These are phyloP conservation scores for Tapirus indicus DNA, from an alignment of 2,797 vertebrate genomes.

Conservation along the genomic window DNA sequence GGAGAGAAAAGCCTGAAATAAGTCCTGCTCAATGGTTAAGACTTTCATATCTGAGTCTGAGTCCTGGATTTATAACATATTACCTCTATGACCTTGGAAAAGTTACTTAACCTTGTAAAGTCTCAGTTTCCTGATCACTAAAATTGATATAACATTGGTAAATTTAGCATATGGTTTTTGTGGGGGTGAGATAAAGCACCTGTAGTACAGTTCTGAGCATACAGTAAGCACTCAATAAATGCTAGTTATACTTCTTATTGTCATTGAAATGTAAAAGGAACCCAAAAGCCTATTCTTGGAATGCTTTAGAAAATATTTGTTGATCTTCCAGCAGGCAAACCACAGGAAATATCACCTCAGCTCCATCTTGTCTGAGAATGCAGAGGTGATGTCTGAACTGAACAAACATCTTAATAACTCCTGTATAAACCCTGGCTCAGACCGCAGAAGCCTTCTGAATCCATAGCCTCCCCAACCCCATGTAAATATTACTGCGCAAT, in stretches of 20 bases:
- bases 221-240: not conserved
- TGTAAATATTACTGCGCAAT: not conserved
- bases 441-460: not conserved
- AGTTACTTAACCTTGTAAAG: not conserved
- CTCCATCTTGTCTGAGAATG: not conserved
- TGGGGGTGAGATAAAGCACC: not conserved
- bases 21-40: not conserved
- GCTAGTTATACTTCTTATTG: not conserved
- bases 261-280: not conserved
- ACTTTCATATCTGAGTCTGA: not conserved
- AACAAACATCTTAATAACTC: not conserved
- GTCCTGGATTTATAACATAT: not conserved
- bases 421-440: not conserved
- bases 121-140: not conserved
- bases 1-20: not conserved
- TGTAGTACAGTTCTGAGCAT: not conserved
- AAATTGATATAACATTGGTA: not conserved
- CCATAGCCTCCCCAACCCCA: not conserved
- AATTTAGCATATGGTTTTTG: not conserved
- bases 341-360: not conserved
- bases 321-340: not conserved
- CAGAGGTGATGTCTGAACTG: not conserved
- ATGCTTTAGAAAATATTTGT: not conserved
- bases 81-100: not conserved
- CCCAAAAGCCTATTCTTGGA: not conserved